phyloP scores from a whole-genome alignment of 2,113 vertebrate genomes.

The Burhinus oedicnemus region DNA sequence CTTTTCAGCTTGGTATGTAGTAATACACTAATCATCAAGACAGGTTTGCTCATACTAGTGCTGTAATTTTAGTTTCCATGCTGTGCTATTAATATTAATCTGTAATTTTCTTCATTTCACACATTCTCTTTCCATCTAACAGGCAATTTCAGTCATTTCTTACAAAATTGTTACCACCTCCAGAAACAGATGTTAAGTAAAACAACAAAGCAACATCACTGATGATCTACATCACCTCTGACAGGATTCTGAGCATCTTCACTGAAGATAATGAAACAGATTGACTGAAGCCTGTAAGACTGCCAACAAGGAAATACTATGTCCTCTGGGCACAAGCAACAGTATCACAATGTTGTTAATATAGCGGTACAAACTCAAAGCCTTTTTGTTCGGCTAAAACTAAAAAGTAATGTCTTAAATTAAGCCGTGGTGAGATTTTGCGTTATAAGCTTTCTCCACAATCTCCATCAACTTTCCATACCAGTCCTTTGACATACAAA shows the following conservation, averaged over 20 bases:
- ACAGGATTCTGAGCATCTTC: background rate
- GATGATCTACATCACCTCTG: background rate
- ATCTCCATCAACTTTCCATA: background rate
- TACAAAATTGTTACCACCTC: background rate
- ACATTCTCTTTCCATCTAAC: background rate
- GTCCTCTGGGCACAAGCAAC: background rate
- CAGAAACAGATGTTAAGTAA: background rate
- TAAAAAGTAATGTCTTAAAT: background rate
- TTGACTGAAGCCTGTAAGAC: background rate
- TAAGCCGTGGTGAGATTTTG: background rate
- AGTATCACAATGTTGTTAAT: background rate
- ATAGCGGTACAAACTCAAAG: background rate
- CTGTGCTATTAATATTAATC: background rate
- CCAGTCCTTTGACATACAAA: background rate
- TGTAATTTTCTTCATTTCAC: background rate
- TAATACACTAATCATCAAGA: background rate
- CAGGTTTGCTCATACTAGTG: background rate
- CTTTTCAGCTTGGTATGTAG: background rate
- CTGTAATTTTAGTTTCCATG: background rate
- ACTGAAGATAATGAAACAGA: background rate
- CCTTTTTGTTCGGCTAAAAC: background rate
- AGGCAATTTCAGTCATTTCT: background rate
- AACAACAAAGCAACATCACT: background rate
- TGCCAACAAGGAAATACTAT: background rate
- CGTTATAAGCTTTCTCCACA: background rate